Evolutionary conservation across 1,140 invertebrate genomes (phyloP), one percentile per base, ranked within the genome.

Genomic region (Macrocentrus cingulum): DNA sequence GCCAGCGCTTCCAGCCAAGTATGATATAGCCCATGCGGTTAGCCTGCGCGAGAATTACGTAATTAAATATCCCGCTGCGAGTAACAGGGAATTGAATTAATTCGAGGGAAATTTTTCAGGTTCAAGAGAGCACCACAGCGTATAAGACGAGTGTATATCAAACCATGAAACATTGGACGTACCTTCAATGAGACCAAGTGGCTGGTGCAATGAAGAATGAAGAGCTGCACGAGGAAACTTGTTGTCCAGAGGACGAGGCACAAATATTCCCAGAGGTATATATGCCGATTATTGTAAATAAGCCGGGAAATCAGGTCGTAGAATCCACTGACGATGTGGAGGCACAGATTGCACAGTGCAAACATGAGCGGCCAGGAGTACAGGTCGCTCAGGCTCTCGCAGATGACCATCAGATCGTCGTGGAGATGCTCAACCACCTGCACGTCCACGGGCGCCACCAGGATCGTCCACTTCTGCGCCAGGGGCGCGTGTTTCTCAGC

Each of bases 261-360:
- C 4, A 29, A 4, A 29, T 5, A 9, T 4, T 29, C 25, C 25
- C 25, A 29, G 25, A 4, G 25, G 9, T 5, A 5, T 0, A 15
- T 7, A 6, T 68, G 13, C 25, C 1, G 7, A 25, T 20, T n/a
- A 37, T 65, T 73, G 8, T 55, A 60, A 7, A 67, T 0, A 4
- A 72, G 34, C 75, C 76, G 79, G 1, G 25, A 50, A 5, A 16
- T 18, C 3, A 70, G 53, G 25, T 70, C 75, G 22, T 71, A 79
- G 8, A 68, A 29, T 52, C 69, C 71, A 44, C 62, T 59, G 1
- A 78, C 64, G 29, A 46, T 64, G 49, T 77, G 75, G 4, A 66
- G 11, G 32, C 65, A 60, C 3, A 79, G 56, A 60, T 72, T 75
- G 1, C 56, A 50, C 11, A 79, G 60, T 68, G 70, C 76, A 1